Conservation (phyloP, 2,888 invertebrate genomes). For the Hypolimnas misippus region DNA sequence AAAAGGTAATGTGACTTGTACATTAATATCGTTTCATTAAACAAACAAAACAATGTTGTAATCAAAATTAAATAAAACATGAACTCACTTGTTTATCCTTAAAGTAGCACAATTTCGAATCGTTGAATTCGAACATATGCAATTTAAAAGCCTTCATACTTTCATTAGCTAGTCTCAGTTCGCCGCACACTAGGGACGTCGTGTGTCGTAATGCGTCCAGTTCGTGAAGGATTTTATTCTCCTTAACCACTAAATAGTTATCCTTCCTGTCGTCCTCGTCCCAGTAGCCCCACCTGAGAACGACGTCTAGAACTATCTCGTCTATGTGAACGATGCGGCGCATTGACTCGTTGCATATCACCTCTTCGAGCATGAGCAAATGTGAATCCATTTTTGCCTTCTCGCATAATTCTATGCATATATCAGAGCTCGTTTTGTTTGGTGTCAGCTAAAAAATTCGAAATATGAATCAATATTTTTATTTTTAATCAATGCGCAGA, state of each 20-base stretch:
- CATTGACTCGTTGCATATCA: conserved; percentile 89
- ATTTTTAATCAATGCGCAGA: too few relatives aligned
- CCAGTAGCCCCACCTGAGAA: conserved; percentile 95
- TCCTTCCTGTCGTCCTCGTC: conserved; percentile 92
- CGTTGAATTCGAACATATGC: conserved; percentile 91
- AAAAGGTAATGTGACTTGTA: too few relatives aligned
- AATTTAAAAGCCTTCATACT: conserved; percentile 89
- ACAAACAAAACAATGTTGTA: neutral
- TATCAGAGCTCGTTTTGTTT: conserved; percentile 89
- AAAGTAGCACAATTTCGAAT: conserved; percentile 89
- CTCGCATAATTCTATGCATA: conserved; percentile 88
- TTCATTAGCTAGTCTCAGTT: conserved; percentile 90
- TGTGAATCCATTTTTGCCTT: conserved; percentile 87
- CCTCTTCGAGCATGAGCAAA: conserved; percentile 90
- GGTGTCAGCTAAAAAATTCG: conserved; percentile 86
- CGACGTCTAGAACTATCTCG: conserved; percentile 87
- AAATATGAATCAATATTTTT: neutral
- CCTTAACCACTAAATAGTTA: conserved; percentile 89
- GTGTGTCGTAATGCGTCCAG: conserved; percentile 82
- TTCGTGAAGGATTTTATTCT: conserved; percentile 75
- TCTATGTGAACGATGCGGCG: conserved; percentile 91
- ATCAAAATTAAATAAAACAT: neutral
- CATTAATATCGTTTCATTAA: too few relatives aligned
- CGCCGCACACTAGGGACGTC: conserved; percentile 88
- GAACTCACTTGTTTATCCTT: conserved; percentile 87